Evolutionary conservation across 2,888 invertebrate species (phyloP).

Genomic region (Drosophila anceps): DNA sequence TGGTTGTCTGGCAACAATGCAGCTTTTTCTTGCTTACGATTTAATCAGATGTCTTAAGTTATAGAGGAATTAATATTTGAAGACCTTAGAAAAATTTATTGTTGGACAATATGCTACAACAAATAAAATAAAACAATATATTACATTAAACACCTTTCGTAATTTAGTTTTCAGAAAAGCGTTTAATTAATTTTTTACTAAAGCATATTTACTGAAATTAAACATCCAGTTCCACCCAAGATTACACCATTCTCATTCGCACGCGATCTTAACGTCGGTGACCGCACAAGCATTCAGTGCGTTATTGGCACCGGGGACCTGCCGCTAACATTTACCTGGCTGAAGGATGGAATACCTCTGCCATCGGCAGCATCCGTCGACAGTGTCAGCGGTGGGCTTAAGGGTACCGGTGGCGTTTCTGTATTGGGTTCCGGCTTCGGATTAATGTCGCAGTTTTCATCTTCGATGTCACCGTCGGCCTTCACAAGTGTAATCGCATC

Average conservation of each 20-base stretch:
- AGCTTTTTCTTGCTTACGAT: too few relatives aligned
- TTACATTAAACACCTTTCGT: background rate
- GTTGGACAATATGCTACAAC: background rate
- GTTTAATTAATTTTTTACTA: background rate
- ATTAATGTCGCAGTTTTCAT: conserved; percentile 50
- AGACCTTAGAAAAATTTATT: too few relatives aligned
- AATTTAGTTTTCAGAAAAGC: background rate
- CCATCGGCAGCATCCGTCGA: conserved; percentile 75
- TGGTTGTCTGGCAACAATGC: too few relatives aligned
- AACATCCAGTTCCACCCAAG: conserved; percentile 87
- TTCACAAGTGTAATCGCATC: conserved; percentile 40
- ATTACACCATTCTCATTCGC: conserved; percentile 89
- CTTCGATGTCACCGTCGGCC: conserved; percentile 38
- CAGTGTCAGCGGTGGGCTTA: conserved; percentile 75
- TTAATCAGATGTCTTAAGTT: too few relatives aligned
- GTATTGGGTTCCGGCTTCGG: conserved; percentile 57
- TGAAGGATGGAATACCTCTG: conserved; percentile 87
- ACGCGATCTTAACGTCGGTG: conserved; percentile 87
- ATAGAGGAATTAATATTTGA: too few relatives aligned
- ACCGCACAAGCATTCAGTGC: conserved; percentile 88
- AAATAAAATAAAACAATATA: background rate
- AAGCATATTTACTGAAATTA: conserved; percentile 33
- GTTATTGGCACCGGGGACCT: conserved; percentile 88
- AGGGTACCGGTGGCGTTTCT: conserved; percentile 82
- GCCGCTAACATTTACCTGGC: conserved; percentile 88